Evolutionary conservation across 2,888 invertebrate genomes (phyloP).

Genomic region (Clunio marinus): DNA sequence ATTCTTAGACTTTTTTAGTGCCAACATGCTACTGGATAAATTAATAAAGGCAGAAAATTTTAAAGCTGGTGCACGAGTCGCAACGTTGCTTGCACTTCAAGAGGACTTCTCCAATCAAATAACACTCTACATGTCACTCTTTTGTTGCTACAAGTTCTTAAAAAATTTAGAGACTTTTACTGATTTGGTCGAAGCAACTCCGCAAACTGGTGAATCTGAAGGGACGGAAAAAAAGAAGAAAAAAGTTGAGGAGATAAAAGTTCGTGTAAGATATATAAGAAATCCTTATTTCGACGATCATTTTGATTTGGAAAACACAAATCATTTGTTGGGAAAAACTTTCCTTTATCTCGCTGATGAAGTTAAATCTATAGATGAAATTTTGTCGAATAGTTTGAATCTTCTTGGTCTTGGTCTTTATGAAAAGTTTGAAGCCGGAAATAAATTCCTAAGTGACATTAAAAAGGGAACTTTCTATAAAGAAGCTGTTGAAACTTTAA

Average conservation of each 20-base stretch:
- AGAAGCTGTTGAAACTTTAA: conserved; percentile 49
- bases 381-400: conserved; percentile 55
- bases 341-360: conserved; percentile 50
- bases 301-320: conserved; percentile 73
- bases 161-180: conserved; percentile 48
- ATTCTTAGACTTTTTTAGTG: conserved; percentile 77
- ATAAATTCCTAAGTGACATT: conserved; percentile 43
- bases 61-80: conserved; percentile 69
- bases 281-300: conserved; percentile 86
- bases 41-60: conserved; percentile 67
- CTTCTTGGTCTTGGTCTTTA: conserved; percentile 64
- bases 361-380: conserved; percentile 42
- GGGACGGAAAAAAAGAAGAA: conserved; percentile 50
- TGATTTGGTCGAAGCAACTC: conserved; percentile 41
- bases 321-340: conserved; percentile 77
- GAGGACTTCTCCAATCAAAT: conserved; percentile 76
- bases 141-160: conserved; percentile 71
- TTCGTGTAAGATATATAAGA: conserved; percentile 72
- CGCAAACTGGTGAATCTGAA: conserved; percentile 48
- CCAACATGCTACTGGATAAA: conserved; percentile 75
- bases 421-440: conserved; percentile 60
- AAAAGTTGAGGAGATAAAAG: conserved; percentile 54
- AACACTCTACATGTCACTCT: conserved; percentile 63
- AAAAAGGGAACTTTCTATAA: conserved; percentile 48
- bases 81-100: conserved; percentile 78